Percentiles rank a stretch among this genome's conserved stretches.
phyloP scores from a whole-genome alignment of 2,888 invertebrate genomes.

The Nomada ferruginata region DNA sequence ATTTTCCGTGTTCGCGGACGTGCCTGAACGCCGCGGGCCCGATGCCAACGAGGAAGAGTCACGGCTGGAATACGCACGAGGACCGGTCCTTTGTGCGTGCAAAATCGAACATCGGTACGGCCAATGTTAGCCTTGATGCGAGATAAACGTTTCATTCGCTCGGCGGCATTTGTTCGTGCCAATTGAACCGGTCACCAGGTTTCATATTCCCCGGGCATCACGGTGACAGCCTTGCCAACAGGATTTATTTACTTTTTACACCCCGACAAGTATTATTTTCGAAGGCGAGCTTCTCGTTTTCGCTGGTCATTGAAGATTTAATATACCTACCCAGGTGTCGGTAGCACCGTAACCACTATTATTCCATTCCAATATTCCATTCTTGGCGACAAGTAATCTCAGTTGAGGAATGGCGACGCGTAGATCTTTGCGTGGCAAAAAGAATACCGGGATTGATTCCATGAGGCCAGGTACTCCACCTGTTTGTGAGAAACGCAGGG shows the following conservation, averaged over 20 bases:
- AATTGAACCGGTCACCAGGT: not conserved
- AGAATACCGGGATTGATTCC: too few relatives aligned
- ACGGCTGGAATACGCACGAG: constrained; percentile 68
- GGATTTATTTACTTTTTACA: not conserved
- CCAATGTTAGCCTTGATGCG: constrained; percentile 40
- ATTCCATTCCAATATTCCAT: constrained; percentile 6
- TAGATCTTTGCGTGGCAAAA: too few relatives aligned
- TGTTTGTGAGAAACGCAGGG: too few relatives aligned
- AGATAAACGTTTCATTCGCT: constrained; percentile 48
- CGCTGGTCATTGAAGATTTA: not conserved
- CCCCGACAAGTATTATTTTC: too few relatives aligned
- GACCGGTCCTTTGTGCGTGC: constrained; percentile 60
- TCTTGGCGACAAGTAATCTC: not conserved
- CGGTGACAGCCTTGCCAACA: not conserved
- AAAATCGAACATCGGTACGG: constrained; percentile 39
- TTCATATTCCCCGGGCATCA: not conserved
- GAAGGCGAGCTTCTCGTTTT: too few relatives aligned
- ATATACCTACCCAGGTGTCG: not conserved
- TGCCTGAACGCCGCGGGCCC: constrained; percentile 69
- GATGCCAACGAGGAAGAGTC: constrained; percentile 72
- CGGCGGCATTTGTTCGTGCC: constrained; percentile 35
- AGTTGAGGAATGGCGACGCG: not conserved
- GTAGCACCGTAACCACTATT: not conserved
- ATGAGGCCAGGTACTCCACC: too few relatives aligned
- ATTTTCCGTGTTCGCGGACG: constrained; percentile 61